Conservation (phyloP, 2,797 vertebrate species). For the Lepus townsendii region DNA sequence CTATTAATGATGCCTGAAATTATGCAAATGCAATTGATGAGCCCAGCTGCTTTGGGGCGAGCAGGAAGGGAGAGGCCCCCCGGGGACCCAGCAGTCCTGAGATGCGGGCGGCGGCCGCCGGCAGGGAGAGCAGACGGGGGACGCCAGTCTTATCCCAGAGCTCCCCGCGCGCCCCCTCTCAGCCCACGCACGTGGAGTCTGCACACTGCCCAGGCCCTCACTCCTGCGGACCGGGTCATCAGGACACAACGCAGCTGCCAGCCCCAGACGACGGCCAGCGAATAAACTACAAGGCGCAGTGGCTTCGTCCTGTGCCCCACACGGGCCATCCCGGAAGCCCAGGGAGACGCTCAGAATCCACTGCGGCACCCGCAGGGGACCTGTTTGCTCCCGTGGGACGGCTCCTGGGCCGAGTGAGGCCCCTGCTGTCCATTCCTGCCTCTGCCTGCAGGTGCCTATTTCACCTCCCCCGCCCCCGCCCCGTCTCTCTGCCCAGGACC, state of each 20-base stretch:
- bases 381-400: constrained; percentile 61
- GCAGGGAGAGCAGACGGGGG: too few relatives aligned
- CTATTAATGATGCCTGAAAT: constrained; percentile 89
- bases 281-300: constrained; percentile 70
- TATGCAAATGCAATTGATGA: constrained; percentile 87
- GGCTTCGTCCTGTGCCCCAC: constrained; percentile 70
- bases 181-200: neutral
- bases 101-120: neutral
- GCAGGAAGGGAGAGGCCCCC: neutral
- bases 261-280: constrained; percentile 42
- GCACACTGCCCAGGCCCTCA: neutral
- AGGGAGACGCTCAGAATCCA: constrained; percentile 56
- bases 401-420: constrained; percentile 26
- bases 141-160: neutral
- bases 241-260: neutral
- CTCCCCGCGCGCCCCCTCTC: accelerated
- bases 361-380: constrained; percentile 75
- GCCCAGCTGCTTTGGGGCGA: constrained; percentile 55
- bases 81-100: accelerated
- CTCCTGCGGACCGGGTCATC: constrained; percentile 49
- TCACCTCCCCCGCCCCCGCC: too few relatives aligned
- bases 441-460: neutral
- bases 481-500: neutral
- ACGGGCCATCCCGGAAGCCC: constrained; percentile 65
- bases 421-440: neutral